Evolutionary conservation across 2,113 vertebrate genomes (phyloP), one percentile per base, ranked within the genome.

Genomic region (Gadus macrocephalus): DNA sequence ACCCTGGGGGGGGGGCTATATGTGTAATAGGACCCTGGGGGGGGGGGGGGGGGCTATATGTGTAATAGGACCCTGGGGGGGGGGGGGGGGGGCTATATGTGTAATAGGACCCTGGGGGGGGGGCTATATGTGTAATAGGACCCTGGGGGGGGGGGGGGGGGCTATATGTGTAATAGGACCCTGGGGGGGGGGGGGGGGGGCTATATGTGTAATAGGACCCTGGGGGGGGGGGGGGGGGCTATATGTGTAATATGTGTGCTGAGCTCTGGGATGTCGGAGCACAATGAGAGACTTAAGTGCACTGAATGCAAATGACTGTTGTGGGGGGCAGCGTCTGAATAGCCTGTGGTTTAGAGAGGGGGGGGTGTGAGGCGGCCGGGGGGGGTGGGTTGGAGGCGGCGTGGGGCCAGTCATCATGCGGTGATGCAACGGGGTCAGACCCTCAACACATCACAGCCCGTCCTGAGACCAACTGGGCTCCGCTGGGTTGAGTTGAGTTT

Each of bases 401-500:
- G 83, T 80, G 81, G 78, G 85, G 84, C 89, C 89, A 92, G 91
- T 92, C 89, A 92, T 92, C 91, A 92, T 91, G 89, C 87, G 90
- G 90, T 86, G 88, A 91, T 91, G 81, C 78, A 77, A 83, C 66
- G 81, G 85, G 90, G 89, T 91, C 86, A 88, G 78, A 81, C 85
- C 84, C 59, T 81, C 86, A 91, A 90, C 85, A 90, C 89, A 91
- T 91, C 86, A 89, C 87, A 85, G 89, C 84, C 88, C 90, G 90
- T 91, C 88, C 84, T 86, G 75, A 86, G 82, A 86, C 86, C 28
- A 81, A 80, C 85, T 83, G 19, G 72, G 78, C 82, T 85, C 84
- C 77, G 70, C 77, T 86, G 78, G 81, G 79, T 85, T 88, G 83
- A 87, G 84, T 87, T 83, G 73, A 14, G 15, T 17, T 58, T 58